Evolutionary conservation across 2,797 vertebrate species (phyloP).

Genomic region (Malacoraja senta): DNA sequence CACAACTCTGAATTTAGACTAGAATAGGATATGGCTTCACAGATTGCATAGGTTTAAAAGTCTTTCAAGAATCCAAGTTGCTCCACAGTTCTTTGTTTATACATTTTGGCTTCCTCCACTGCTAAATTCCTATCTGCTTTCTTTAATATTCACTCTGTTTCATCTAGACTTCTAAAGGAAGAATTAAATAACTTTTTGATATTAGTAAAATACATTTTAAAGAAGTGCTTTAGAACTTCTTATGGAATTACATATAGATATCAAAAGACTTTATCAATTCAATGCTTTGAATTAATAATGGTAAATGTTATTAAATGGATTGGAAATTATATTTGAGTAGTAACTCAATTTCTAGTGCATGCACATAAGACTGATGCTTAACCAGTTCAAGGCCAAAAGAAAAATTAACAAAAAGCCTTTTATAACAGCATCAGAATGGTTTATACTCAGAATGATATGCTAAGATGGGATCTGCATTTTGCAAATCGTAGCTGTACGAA

Average conservation of each 20-base stretch:
- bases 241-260: not conserved
- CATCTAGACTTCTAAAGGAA: not conserved
- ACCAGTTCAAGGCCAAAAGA: too few relatives aligned
- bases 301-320: not conserved
- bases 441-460: too few relatives aligned
- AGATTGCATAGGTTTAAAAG: not conserved
- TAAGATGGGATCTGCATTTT: too few relatives aligned
- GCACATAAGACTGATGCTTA: too few relatives aligned
- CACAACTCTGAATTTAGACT: not conserved
- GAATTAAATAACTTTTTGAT: not conserved
- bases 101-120: too few relatives aligned
- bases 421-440: too few relatives aligned
- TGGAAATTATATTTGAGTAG: not conserved
- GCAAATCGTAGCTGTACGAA: too few relatives aligned
- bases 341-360: not conserved
- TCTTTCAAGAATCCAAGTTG: not conserved
- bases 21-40: not conserved
- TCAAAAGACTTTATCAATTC: not conserved
- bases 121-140: not conserved
- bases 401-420: too few relatives aligned
- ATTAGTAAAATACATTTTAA: not conserved
- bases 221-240: not conserved
- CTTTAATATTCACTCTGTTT: not conserved
- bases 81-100: too few relatives aligned
- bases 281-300: not conserved